Evolutionary conservation across 2,113 vertebrate genomes (phyloP), one percentile per base, ranked within the genome.

Genomic region (Ammodytes marinus): DNA sequence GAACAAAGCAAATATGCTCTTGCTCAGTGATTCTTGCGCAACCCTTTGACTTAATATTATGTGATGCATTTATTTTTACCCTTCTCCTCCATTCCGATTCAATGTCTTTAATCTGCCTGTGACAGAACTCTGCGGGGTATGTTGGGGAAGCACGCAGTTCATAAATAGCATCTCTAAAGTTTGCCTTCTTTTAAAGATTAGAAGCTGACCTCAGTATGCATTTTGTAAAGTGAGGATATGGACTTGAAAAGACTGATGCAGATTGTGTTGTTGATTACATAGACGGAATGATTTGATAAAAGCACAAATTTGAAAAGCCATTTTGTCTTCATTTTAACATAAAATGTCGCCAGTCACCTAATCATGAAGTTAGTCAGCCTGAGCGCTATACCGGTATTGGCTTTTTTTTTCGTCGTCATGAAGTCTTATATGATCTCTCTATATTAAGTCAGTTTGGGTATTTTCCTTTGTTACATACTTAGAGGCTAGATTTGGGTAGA

Each of bases 41-140:
- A 78, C 60, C 53, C 10, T 13, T 27, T 74, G 49, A 74, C 76
- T 74, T 86, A 45, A 69, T 85, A 82, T 65, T 84, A 79, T 69
- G 74, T 72, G 78, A 53, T 63, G 67, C 69, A 77, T 84, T 84
- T 85, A 83, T 90, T 91, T 88, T 86, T 87, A 79, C 67, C 74
- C 69, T 15, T 82, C 68, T 77, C 53, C 61, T 89, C 73, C 57
- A 65, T 69, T 80, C 69, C 66, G 54, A 83, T 79, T 87, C 81
- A 68, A 66, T 82, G 66, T 83, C 77, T 91, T 78, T 87, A 84
- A 81, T 86, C 86, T 74, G 54, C 58, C 72, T 17, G 54, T 73
- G 85, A 89, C 72, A 79, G 79, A 88, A 80, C 80, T 83, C 71
- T 17, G 77, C 14, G 42, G 79, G 74, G 80, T 87, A 80, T 74